Percentiles rank a stretch among this genome's conserved stretches.
Conservation (phyloP, 53 echinoderm and acorn worm genomes). For the Stichopus horrens region DNA sequence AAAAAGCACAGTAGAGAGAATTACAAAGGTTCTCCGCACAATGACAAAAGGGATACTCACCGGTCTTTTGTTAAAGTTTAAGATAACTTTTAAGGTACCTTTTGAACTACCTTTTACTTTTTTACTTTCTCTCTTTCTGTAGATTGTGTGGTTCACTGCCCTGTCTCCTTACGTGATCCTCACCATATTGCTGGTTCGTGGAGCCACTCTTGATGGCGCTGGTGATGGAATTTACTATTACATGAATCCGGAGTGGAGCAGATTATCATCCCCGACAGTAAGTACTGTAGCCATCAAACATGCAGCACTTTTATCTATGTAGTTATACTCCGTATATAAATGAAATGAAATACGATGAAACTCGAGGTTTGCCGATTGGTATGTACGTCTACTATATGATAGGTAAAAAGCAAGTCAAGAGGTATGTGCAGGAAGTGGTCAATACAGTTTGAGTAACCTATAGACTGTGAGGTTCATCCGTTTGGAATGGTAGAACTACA, state of each 20-base stretch:
- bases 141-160: constrained; percentile 78
- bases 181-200: constrained; percentile 59
- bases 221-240: constrained; percentile 60
- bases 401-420: no score
- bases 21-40: no score
- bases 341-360: no score
- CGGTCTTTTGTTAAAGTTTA: not conserved
- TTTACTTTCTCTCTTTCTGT: not conserved
- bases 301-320: no score
- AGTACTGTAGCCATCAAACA: not conserved
- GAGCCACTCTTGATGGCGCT: constrained; percentile 54
- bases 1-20: no score
- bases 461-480: no score
- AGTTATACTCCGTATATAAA: no score
- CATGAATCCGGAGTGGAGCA: constrained; percentile 61
- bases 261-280: constrained; percentile 60
- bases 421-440: no score
- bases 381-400: no score
- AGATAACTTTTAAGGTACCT: not conserved
- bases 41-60: not conserved
- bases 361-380: no score
- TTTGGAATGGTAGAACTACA: no score
- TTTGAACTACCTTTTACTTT: not conserved
- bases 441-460: no score
- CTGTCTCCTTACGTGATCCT: constrained; percentile 65